Percentiles rank a stretch among this genome's conserved stretches.
phyloP scores from a whole-genome alignment of 2,888 invertebrate species.

The Dryococelus australis region DNA sequence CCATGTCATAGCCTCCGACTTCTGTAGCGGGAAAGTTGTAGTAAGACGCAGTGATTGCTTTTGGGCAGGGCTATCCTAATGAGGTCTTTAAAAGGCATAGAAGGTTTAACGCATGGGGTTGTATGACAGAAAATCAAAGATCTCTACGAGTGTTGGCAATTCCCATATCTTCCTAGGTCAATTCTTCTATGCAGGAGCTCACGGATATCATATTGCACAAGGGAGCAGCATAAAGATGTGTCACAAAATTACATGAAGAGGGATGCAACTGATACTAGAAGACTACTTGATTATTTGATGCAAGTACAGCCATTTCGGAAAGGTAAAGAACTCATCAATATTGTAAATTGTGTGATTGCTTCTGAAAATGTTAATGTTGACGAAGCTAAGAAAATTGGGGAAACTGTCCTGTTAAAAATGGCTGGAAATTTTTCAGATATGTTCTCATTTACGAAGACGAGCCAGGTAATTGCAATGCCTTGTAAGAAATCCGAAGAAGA shows the following conservation, averaged over 20 bases:
- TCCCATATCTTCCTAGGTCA: background rate
- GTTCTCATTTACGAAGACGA: background rate
- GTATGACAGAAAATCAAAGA: slow-evolving; percentile 24
- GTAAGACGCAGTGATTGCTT: background rate
- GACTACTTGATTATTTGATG: slow-evolving; percentile 17
- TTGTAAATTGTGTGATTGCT: background rate
- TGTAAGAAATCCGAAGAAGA: background rate
- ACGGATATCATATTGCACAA: background rate
- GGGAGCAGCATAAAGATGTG: no score
- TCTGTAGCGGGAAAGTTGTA: background rate
- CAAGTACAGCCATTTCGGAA: slow-evolving; percentile 6
- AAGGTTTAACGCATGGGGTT: background rate
- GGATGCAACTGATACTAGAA: slow-evolving; percentile 21
- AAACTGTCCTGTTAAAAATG: slow-evolving; percentile 18
- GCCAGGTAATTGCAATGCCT: slow-evolving; percentile 20
- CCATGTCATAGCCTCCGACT: slow-evolving; percentile 18
- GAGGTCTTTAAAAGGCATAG: slow-evolving; percentile 13
- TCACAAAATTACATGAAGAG: slow-evolving; percentile 8
- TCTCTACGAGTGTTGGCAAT: slow-evolving; percentile 17
- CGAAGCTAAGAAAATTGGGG: slow-evolving; percentile 16
- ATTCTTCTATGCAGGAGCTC: no score
- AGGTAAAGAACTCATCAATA: slow-evolving; percentile 11
- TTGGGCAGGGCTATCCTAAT: slow-evolving; percentile 5
- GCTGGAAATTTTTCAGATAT: slow-evolving; percentile 13
- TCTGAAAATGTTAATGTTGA: slow-evolving; percentile 18